A percentile compares a stretch with the other conserved stretches of the same genome.
These are phyloP conservation scores for Tragelaphus strepsiceros DNA, from an alignment of 2,113 vertebrate genomes.

Conservation along the genomic window DNA sequence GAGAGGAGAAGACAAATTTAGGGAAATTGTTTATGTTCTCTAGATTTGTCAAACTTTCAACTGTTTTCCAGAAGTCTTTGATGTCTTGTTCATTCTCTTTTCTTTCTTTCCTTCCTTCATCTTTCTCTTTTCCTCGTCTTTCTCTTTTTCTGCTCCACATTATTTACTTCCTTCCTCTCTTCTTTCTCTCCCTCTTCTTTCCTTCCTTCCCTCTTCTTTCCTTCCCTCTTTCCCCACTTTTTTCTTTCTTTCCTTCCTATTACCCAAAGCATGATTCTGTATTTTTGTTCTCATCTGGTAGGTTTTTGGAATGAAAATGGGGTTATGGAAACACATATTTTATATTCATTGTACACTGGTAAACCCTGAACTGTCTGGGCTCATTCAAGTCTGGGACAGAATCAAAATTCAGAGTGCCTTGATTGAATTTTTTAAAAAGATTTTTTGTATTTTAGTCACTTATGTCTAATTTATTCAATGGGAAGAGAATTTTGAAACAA, in stretches of 20 bases:
- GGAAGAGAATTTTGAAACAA: slow-evolving; percentile 8
- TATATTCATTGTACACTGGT: neutral
- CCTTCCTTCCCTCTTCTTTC: neutral
- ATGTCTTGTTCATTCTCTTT: neutral
- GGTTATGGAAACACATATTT: neutral
- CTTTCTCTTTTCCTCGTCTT: neutral
- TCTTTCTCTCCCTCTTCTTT: neutral
- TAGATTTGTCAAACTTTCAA: neutral
- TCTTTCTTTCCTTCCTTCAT: neutral
- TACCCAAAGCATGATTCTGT: neutral
- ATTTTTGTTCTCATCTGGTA: neutral
- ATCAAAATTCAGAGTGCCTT: neutral
- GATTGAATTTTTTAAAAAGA: neutral
- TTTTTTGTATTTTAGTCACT: neutral
- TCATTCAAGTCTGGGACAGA: neutral
- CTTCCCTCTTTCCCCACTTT: neutral
- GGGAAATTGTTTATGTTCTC: neutral
- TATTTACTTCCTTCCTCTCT: neutral
- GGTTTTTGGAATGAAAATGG: neutral
- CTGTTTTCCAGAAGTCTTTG: neutral
- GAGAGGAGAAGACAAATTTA: neutral
- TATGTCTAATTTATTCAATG: neutral
- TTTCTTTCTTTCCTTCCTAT: neutral
- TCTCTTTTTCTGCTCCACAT: neutral
- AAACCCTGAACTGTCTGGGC: neutral